Evolutionary conservation across 2,113 vertebrate species (phyloP), one percentile per base, ranked within the genome.

Genomic region (Dipodomys stephensi): DNA sequence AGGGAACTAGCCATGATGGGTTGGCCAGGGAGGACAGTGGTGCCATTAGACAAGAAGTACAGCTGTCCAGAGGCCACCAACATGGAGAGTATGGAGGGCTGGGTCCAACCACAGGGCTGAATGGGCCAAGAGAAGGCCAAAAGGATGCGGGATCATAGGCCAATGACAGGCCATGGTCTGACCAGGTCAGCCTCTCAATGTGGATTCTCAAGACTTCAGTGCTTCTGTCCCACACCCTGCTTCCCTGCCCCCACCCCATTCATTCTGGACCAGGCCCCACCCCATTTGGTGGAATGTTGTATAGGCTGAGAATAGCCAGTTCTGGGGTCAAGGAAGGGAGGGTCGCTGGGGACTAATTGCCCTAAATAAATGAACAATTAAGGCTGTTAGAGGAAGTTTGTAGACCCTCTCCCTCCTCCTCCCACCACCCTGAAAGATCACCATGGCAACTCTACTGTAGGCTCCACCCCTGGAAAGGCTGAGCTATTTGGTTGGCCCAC

Each of bases 361-460:
- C 25, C 92, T 92, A 97, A 97, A 97, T 97, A 98, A 98, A 98
- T 92, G 98, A 97, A 97, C 98, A 96, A 97, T 98, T 97, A 98
- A 97, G 72, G 95, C 81, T 87, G 57, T 97, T 95, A 74, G 96
- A 95, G 96, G 96, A 96, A 97, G 86, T 95, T 94, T 94, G 65
- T 94, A 93, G 97, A 95, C 94, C 96, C 95, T 93, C 12, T 57
- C 77, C 87, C 49, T 90, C 93, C 93, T 74, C 87, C n/a, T 90
- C 93, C 94, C 92, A 19, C 96, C 82, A 16, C 97, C 95, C 53
- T 88, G 60, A 49, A 49, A 16, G 13, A 94, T 94, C 88, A 91
- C 96, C 95, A 93, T 95, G 96, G 96, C 90, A 97, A 97, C 97
- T 57, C 53, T 67, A 39, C 46, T 19, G 0, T 39, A 18, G 16